Evolutionary conservation across 2,113 vertebrate species (phyloP).

Genomic region (Mus pahari): DNA sequence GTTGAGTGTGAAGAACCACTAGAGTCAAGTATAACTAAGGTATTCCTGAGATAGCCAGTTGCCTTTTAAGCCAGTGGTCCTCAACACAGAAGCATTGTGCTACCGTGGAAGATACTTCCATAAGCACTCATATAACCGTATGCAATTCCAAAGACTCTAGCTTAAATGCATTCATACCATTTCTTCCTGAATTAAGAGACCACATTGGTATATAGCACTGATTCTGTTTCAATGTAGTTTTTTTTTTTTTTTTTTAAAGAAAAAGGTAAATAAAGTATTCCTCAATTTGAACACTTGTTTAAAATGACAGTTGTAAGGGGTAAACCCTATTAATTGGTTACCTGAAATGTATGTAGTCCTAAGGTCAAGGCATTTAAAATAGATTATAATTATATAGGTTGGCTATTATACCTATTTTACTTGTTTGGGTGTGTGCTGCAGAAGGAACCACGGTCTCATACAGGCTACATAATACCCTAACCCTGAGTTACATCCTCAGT

Average conservation of each 20-base stretch:
- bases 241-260: neutral
- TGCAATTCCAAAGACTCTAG: neutral
- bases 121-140: neutral
- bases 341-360: conserved; percentile 32
- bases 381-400: neutral
- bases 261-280: neutral
- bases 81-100: neutral
- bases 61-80: neutral
- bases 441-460: neutral
- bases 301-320: neutral
- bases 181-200: conserved; percentile 39
- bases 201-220: neutral
- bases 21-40: neutral
- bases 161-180: neutral
- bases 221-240: conserved; percentile 15
- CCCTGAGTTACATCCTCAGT: neutral
- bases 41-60: neutral
- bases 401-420: neutral
- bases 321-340: neutral
- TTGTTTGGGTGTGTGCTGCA: neutral
- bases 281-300: neutral
- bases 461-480: neutral
- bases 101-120: neutral
- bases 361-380: conserved; percentile 51
- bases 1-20: neutral